A percentile compares a stretch with the other conserved stretches of the same genome.
phyloP scores from a whole-genome alignment of 2,113 vertebrate genomes.

The Acanthochromis polyacanthus region DNA sequence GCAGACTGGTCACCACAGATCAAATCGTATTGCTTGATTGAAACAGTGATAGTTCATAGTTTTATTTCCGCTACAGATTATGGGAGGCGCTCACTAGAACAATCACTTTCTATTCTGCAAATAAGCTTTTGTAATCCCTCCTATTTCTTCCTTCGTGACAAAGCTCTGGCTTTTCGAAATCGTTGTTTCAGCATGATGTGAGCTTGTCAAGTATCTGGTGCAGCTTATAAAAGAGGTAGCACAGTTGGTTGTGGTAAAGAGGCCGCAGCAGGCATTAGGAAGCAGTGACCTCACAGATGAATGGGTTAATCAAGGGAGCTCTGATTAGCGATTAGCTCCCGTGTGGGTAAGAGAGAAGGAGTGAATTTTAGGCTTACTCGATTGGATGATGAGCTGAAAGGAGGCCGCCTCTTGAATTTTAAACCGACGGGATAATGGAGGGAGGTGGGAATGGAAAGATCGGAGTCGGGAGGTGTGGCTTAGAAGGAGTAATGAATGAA shows the following conservation, averaged over 20 bases:
- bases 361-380: conserved; percentile 44
- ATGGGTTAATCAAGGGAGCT: conserved; percentile 44
- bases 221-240: neutral
- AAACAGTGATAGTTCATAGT: conserved; percentile 2
- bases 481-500: conserved; percentile 62
- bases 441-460: conserved; percentile 33
- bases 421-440: conserved; percentile 51
- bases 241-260: conserved; percentile 8
- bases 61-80: neutral
- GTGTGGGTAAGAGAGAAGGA: conserved; percentile 37
- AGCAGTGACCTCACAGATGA: conserved; percentile 19
- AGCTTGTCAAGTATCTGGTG: neutral
- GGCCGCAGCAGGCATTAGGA: neutral
- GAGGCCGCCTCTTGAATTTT: conserved; percentile 56
- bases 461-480: conserved; percentile 59
- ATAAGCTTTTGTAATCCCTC: conserved; percentile 11
- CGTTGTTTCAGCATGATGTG: neutral
- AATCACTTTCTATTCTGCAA: conserved; percentile 13
- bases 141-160: conserved; percentile 4
- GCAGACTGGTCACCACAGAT: neutral
- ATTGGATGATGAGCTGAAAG: conserved; percentile 59
- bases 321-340: conserved; percentile 55
- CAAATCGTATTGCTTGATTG: neutral
- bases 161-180: neutral
- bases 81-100: neutral